Evolutionary conservation across 2,113 vertebrate species (phyloP).

Genomic region (Nycticebus coucang): DNA sequence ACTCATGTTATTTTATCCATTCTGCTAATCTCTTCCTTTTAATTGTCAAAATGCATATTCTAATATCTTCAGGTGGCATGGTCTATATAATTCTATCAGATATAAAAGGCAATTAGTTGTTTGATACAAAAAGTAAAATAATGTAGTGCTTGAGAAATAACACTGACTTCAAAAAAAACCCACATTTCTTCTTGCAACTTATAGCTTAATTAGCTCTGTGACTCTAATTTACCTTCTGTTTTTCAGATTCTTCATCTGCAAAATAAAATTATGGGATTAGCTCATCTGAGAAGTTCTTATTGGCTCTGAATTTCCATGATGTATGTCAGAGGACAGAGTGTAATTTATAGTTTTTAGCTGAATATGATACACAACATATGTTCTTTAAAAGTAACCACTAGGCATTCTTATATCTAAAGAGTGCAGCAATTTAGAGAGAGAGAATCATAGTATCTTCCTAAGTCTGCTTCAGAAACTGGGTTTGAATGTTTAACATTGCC

Average conservation of each 20-base stretch:
- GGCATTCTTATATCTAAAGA: background rate
- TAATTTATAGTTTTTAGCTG: background rate
- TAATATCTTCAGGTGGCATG: background rate
- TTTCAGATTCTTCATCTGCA: background rate
- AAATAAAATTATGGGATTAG: background rate
- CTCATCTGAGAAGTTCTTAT: background rate
- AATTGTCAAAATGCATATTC: background rate
- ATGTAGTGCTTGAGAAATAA: background rate
- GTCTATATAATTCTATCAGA: background rate
- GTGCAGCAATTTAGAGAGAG: background rate
- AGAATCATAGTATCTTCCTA: background rate
- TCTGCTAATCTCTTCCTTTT: background rate
- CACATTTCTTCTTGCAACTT: background rate
- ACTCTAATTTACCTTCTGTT: background rate
- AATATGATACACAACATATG: background rate
- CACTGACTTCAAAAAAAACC: background rate
- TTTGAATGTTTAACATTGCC: background rate
- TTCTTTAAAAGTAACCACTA: background rate
- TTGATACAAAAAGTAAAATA: background rate
- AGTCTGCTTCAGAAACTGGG: background rate
- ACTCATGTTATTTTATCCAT: background rate
- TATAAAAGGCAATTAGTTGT: background rate
- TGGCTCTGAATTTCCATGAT: background rate
- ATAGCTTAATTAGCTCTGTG: background rate
- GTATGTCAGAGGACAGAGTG: background rate